Percentiles rank a stretch among this genome's conserved stretches.
Evolutionary conservation across 1,140 invertebrate species (phyloP).

Genomic region (Pararge aegeria): DNA sequence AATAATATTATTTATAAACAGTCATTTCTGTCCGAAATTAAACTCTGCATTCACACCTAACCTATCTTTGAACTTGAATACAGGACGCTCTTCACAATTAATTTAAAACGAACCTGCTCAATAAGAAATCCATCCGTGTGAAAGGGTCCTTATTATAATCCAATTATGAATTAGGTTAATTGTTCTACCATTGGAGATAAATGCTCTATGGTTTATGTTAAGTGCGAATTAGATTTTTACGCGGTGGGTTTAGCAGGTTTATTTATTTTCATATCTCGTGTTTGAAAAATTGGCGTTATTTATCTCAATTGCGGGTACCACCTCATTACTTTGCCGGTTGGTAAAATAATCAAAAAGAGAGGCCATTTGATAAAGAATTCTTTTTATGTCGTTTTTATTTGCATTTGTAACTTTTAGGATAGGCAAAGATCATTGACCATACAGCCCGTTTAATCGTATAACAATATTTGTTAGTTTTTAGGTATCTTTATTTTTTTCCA

Average conservation of each 20-base stretch:
- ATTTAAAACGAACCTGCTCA: conserved; percentile 24
- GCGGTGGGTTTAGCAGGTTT: not conserved
- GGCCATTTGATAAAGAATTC: no score
- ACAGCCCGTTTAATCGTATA: no score
- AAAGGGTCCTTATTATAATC: conserved; percentile 4
- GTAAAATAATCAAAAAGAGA: no score
- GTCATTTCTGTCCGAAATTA: not conserved
- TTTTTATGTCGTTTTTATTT: no score
- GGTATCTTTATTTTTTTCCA: no score
- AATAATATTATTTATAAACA: not conserved
- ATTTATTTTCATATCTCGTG: no score
- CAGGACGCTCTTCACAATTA: conserved; percentile 23
- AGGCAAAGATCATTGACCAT: no score
- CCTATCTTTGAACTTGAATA: conserved; percentile 8
- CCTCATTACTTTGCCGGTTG: no score
- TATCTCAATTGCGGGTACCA: no score
- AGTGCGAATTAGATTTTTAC: not conserved
- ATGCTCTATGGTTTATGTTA: not conserved
- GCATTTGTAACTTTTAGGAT: no score
- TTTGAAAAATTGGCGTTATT: no score
- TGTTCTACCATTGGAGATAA: not conserved
- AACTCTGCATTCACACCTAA: conserved; percentile 12
- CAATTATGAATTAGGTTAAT: conserved; percentile 24
- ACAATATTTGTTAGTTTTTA: no score
- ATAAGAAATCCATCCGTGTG: conserved; percentile 12